These are phyloP conservation scores for Pogonocichla stellata DNA, from an alignment of 2,113 vertebrate genomes.

Conservation along the genomic window DNA sequence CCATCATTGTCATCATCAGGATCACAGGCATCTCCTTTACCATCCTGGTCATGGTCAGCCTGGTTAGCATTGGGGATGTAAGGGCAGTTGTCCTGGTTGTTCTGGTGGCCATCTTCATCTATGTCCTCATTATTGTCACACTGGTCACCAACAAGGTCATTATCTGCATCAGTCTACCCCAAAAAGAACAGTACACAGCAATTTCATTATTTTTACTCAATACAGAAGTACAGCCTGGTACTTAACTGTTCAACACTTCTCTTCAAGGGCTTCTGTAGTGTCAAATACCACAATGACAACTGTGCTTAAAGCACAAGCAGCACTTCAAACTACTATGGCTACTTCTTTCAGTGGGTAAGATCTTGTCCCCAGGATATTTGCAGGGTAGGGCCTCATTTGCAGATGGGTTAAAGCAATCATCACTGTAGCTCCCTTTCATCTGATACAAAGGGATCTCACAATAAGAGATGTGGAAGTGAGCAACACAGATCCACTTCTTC, in stretches of 20 bases:
- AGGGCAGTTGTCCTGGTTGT: constrained; percentile 97
- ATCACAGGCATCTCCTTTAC: constrained; percentile 94
- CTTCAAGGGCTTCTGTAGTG: not conserved
- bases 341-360: not conserved
- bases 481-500: not conserved
- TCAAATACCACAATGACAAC: not conserved
- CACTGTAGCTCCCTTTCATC: not conserved
- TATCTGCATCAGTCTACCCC: constrained; percentile 86
- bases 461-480: not conserved
- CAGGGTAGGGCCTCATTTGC: not conserved
- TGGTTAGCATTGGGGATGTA: constrained; percentile 95
- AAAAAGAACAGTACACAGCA: not conserved
- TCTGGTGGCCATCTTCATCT: constrained; percentile 96
- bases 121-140: constrained; percentile 97
- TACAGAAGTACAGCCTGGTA: not conserved
- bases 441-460: not conserved
- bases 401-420: not conserved
- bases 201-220: not conserved
- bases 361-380: not conserved
- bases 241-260: not conserved
- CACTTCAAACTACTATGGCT: not conserved
- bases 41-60: constrained; percentile 93
- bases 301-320: fast-evolving
- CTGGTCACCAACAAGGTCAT: constrained; percentile 94
- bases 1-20: constrained; percentile 94